A percentile compares a stretch with the other conserved stretches of the same genome.
Evolutionary conservation across 2,888 invertebrate species (phyloP).

Genomic region (Steromphala cineraria): DNA sequence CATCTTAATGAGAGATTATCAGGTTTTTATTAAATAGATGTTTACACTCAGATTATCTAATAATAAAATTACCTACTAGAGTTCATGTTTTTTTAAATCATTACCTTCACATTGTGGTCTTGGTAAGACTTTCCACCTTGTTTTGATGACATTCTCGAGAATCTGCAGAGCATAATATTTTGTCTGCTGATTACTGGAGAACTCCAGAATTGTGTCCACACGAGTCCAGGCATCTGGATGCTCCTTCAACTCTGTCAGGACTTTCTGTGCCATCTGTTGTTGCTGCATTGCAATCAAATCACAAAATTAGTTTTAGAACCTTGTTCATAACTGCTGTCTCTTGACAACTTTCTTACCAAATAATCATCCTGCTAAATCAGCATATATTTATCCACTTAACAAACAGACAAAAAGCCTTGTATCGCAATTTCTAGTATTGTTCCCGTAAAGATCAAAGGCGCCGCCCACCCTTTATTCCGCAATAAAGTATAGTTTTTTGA

Average conservation of each 20-base stretch:
- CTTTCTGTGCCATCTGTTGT: conserved; percentile 89
- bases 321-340: no score
- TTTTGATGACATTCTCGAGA: conserved; percentile 98
- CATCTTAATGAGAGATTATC: neutral
- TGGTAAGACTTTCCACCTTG: conserved; percentile 98
- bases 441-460: no score
- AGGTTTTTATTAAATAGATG: neutral
- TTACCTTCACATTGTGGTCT: conserved; percentile 94
- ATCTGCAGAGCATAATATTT: conserved; percentile 99
- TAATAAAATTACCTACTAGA: neutral
- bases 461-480: no score
- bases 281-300: conserved; percentile 43
- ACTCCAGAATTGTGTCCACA: conserved; percentile 98
- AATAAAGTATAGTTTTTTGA: no score
- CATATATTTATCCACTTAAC: no score
- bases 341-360: no score
- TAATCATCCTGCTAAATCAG: no score
- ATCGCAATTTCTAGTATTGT: no score
- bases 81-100: neutral
- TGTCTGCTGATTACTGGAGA: conserved; percentile 95
- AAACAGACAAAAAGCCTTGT: no score
- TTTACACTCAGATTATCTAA: neutral
- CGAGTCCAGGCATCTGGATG: conserved; percentile 99
- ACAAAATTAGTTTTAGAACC: no score
- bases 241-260: conserved; percentile 94